phyloP scores from a whole-genome alignment of 2,888 invertebrate species.

The Stenurella melanura region DNA sequence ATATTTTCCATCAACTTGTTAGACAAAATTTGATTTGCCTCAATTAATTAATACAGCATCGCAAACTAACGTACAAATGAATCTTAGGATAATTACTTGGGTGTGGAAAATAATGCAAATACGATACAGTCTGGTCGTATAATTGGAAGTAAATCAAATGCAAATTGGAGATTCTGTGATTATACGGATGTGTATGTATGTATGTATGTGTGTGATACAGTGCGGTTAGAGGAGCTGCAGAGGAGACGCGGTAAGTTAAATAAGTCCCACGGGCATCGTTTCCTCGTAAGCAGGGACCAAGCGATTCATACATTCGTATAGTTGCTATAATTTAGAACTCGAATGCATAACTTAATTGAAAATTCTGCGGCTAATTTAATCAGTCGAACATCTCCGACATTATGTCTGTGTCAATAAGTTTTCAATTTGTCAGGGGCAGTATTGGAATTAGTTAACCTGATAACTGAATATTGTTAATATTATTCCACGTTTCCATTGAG shows the following conservation, averaged over 20 bases:
- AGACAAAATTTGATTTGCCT: no score
- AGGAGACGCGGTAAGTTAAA: constrained; percentile 55
- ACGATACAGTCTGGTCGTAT: constrained; percentile 40
- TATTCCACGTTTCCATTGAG: no score
- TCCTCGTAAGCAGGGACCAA: constrained; percentile 58
- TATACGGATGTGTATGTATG: constrained; percentile 49
- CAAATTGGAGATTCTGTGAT: constrained; percentile 61
- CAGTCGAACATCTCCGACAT: constrained; percentile 48
- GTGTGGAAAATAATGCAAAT: constrained; percentile 44
- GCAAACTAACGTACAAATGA: not conserved
- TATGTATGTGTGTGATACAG: constrained; percentile 54
- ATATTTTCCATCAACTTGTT: no score
- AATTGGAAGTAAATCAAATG: constrained; percentile 59
- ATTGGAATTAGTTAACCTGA: not conserved
- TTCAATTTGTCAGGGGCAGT: constrained; percentile 1
- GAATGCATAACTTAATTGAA: constrained; percentile 65
- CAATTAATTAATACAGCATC: no score
- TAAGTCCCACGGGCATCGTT: constrained; percentile 63
- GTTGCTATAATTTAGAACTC: constrained; percentile 61
- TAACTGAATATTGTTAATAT: not conserved
- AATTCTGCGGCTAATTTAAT: constrained; percentile 64
- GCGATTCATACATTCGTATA: constrained; percentile 56
- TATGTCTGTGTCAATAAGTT: constrained; percentile 3
- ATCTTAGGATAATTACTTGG: constrained; percentile 37
- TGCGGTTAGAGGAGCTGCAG: constrained; percentile 47